Evolutionary conservation across 2,113 vertebrate genomes (phyloP), one percentile per base, ranked within the genome.

Genomic region (Crocuta crocuta): DNA sequence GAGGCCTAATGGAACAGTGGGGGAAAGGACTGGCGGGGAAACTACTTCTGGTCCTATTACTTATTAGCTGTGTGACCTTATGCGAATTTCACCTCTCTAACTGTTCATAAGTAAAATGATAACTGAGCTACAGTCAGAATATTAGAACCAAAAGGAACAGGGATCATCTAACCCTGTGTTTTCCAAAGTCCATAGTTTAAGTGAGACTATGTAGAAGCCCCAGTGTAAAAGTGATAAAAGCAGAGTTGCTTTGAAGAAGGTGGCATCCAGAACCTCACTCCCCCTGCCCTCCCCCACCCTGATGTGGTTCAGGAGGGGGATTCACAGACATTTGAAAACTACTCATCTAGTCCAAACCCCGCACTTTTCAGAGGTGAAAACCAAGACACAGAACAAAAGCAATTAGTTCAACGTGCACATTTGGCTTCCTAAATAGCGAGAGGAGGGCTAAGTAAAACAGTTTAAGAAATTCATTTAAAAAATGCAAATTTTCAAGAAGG

Each of bases 401-500:
- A 24, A 71, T n/a, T 43, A 43, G 74, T 66, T 63, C 58, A 43
- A 8, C 21, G 76, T 53, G 33, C 50, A 31, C 35, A 55, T n/a
- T 15, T 73, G 70, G 76, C 78, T 96, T 95, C 90, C 84, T 79
- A 90, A 85, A 23, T 68, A 91, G 43, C 85, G 43, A 68, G 93
- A 95, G 21, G 23, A 63, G 10, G 15, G 28, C 92, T 97, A 94
- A 94, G 82, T 53, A 94, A 83, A 83, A 92, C 24, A 39, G 48
- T 73, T 83, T 74, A 63, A 91, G 70, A 98, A 94, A 74, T 88
- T 89, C 53, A 91, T 86, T n/a, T 79, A 94, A 91, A 94, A 91
- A 61, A 70, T 2, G 26, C 26, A 96, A 73, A 71, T 61, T 66
- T 15, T 95, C 94, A 92, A 76, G 28, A 96, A 70, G 17, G 33